Base-by-base conservation (phyloP, 1,140 invertebrate genomes). In the Scaptomyza graminum region DNA sequence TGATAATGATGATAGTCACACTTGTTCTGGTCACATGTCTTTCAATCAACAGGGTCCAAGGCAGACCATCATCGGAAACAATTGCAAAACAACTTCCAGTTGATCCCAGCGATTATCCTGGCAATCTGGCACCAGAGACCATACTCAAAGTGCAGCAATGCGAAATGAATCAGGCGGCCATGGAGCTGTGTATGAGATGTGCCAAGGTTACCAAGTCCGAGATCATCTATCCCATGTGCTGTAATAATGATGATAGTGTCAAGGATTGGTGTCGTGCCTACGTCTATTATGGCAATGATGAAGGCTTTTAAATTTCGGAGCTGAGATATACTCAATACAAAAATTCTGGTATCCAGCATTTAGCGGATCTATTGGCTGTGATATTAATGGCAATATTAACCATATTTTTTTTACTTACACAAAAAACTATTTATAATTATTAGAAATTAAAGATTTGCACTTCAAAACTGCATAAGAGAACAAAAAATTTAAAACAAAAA, bases 221-320 rank as follows among this genome's bases (percentile, higher is more conserved):
- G n/a, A 89, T 91, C 4, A 92, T 93, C 0, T 93, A 93, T 74
- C 92, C 92, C 2, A 88, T 93, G 90, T 93, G 92, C 72, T 93
- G 92, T 47, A 79, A 69, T 18, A 92, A 93, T 51, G 90, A 92
- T 31, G 92, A 92, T 16, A 47, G 49, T 13, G 88, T 91, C 9
- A 91, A 91, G 70, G 76, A 88, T 6, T 93, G 92, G 92, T 93
- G 92, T 56, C 37, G 76, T 12, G 81, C 74, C 13, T 93, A 92
- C 28, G 90, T 92, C 0, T 90, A 63, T 52, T 89, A 44, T 13
- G 79, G 73, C 55, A 68, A 61, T 25, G 54, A 70, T 13, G 63
- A 87, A 16, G 13, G 34, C 16, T 31, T 39, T 2, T 55, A 18
- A 46, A 34, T 8, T n/a, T n/a, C n/a, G 31, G n/a, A 39, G 28